A percentile compares a stretch with the other conserved stretches of the same genome.
phyloP scores from a whole-genome alignment of 2,113 vertebrate species.

The Callipepla californica region DNA sequence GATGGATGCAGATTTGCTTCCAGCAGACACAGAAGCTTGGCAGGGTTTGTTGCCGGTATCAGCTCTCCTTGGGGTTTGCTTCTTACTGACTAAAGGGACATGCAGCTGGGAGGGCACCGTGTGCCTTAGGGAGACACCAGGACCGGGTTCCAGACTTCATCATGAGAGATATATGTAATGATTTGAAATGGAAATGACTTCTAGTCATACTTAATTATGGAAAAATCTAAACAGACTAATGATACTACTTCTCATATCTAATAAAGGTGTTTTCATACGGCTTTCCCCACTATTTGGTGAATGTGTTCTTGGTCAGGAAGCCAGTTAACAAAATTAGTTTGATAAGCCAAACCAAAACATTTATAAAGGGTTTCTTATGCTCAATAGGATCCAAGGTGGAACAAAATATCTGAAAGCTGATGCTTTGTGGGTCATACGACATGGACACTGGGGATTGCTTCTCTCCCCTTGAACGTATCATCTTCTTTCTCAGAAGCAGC shows the following conservation, averaged over 20 bases:
- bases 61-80: neutral
- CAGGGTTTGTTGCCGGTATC: neutral
- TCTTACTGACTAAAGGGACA: neutral
- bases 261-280: neutral
- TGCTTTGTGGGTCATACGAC: neutral
- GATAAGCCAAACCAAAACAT: slow-evolving; percentile 19
- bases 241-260: neutral
- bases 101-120: neutral
- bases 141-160: neutral
- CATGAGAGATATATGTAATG: neutral
- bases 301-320: neutral
- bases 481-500: slow-evolving; percentile 21
- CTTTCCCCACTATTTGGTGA: slow-evolving; percentile 16
- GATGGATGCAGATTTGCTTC: neutral
- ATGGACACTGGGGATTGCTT: neutral
- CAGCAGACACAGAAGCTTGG: neutral
- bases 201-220: neutral
- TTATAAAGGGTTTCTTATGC: neutral
- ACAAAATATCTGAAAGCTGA: neutral
- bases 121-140: neutral
- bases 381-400: neutral
- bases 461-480: neutral
- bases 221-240: neutral
- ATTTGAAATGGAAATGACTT: slow-evolving; percentile 20
- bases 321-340: neutral